Evolutionary conservation across 2,888 invertebrate genomes (phyloP), one percentile per base, ranked within the genome.

Genomic region (Leptodirus hochenwartii): DNA sequence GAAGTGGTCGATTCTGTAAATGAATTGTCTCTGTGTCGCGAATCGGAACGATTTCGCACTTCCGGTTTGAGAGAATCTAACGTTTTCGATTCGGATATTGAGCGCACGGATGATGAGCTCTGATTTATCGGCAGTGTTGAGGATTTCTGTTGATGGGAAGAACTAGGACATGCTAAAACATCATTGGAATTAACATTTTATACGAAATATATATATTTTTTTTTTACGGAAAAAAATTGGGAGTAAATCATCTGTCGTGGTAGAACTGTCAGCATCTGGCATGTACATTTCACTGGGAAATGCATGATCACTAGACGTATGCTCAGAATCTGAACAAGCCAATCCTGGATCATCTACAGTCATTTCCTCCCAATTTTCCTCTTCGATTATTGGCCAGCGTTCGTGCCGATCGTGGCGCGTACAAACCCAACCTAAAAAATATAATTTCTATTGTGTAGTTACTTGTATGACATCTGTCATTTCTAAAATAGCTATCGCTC

Each of bases 1-100:
- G 80, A 81, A 1, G 79, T 80, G 33, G 76, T 77, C 2, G 80
- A 80, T 47, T 81, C 81, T n/a, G 72, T 71, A 43, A 66, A 60
- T 2, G 64, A 64, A 48, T 61, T 64, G 38, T 63, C 61, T n/a
- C 66, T 53, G 50, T 66, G 48, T 47, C 65, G 39, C 57, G n/a
- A 20, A 20, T 8, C 8, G 20, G 20, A 20, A 20, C n/a, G n/a
- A 8, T 8, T n/a, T n/a, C n/a, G 20, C n/a, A 20, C n/a, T 20
- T 20, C 20, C 20, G n/a, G 17, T 22, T 15, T 32, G 34, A 4
- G 20, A 20, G 20, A 8, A 20, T 74, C 75, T 16, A 70, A 69
- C 2, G 76, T 73, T 50, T 71, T 66, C 0, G 74, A 74, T 47
- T 75, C 75, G 0, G 73, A 69, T 9, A 73, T 47, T n/a, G 68